phyloP scores from a whole-genome alignment of 2,888 invertebrate genomes.

The Spodoptera picta region DNA sequence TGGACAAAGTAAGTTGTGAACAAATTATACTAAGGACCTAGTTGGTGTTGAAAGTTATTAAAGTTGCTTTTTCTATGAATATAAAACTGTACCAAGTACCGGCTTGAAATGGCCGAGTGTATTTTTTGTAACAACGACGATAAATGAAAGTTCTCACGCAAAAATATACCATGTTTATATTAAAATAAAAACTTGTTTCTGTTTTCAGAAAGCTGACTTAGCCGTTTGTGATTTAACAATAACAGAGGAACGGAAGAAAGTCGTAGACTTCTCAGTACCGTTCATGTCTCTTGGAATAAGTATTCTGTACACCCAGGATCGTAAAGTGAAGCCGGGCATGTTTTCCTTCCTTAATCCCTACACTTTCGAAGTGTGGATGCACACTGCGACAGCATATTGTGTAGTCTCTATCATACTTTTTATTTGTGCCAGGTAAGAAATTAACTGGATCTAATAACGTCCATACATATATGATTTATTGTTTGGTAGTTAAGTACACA shows the following conservation, averaged over 20 bases:
- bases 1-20: slow-evolving; percentile 75
- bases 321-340: slow-evolving; percentile 92
- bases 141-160: too few relatives aligned
- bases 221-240: slow-evolving; percentile 94
- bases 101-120: too few relatives aligned
- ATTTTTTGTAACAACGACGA: too few relatives aligned
- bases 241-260: slow-evolving; percentile 95
- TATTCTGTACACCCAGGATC: slow-evolving; percentile 94
- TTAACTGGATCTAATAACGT: not conserved
- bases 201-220: slow-evolving; percentile 77
- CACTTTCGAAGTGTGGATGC: slow-evolving; percentile 95
- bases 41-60: too few relatives aligned
- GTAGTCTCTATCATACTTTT: slow-evolving; percentile 94
- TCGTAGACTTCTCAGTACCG: slow-evolving; percentile 98
- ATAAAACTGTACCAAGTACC: too few relatives aligned
- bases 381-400: slow-evolving; percentile 95
- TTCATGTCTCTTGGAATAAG: slow-evolving; percentile 98
- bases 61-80: too few relatives aligned
- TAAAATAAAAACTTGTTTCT: slow-evolving; percentile 2
- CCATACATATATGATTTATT: not conserved
- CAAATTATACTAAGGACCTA: not conserved
- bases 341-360: slow-evolving; percentile 97
- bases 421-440: slow-evolving; percentile 91
- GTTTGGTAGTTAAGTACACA: not conserved
- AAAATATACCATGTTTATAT: too few relatives aligned